phyloP scores from a whole-genome alignment of 1,140 invertebrate species.

The Chrysopa pallens region DNA sequence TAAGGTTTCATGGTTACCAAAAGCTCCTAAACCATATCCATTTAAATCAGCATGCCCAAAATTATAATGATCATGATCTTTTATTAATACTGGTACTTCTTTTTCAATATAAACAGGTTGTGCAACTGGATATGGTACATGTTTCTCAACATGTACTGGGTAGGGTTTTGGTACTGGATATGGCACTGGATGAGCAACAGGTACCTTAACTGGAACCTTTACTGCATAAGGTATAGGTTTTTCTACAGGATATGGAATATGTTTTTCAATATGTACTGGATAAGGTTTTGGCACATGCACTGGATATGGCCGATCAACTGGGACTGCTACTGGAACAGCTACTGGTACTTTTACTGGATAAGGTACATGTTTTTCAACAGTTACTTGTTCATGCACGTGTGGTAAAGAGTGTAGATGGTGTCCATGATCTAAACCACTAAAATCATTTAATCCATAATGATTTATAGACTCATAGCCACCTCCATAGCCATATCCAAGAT shows the following conservation, averaged over 20 bases:
- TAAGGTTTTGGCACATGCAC: slow-evolving; percentile 24
- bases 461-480: slow-evolving; percentile 1
- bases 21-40: slow-evolving; percentile 1
- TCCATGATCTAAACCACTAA: slow-evolving; percentile 3
- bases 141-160: slow-evolving; percentile 20
- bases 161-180: slow-evolving; percentile 7
- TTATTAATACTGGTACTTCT: slow-evolving; percentile 5
- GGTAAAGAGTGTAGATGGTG: slow-evolving; percentile 1
- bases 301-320: slow-evolving; percentile 17
- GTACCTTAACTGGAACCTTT: slow-evolving; percentile 19
- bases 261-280: slow-evolving; percentile 21
- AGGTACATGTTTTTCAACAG: slow-evolving; percentile 18
- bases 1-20: slow-evolving; percentile 1
- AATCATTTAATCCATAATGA: background rate
- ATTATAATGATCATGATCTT: slow-evolving; percentile 2
- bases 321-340: slow-evolving; percentile 15
- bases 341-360: slow-evolving; percentile 27
- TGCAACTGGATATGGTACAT: slow-evolving; percentile 16
- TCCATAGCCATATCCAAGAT: slow-evolving; percentile 15
- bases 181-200: slow-evolving; percentile 5
- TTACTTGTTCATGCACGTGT: slow-evolving; percentile 5
- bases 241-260: slow-evolving; percentile 17
- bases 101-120: slow-evolving; percentile 8
- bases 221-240: slow-evolving; percentile 20
- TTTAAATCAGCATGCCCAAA: slow-evolving; percentile 1